These are phyloP conservation scores for Trypoxylus dichotomus DNA, from an alignment of 1,140 invertebrate genomes.

Conservation along the genomic window DNA sequence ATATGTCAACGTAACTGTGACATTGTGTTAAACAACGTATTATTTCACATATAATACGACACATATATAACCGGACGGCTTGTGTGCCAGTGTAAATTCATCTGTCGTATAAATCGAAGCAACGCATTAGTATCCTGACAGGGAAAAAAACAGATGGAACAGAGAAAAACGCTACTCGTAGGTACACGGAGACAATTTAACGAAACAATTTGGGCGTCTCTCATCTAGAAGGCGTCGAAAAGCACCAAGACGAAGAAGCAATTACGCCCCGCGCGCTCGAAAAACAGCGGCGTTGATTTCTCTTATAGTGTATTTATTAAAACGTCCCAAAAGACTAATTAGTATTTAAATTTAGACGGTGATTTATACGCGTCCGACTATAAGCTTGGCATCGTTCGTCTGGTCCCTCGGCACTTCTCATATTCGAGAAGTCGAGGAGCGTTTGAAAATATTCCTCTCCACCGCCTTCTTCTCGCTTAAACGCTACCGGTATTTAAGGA, in stretches of 20 bases:
- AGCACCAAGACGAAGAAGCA: background rate
- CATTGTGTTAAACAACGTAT: too few relatives aligned
- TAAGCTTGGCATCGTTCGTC: background rate
- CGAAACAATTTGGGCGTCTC: conserved; percentile 4
- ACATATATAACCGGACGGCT: too few relatives aligned
- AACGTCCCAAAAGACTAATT: conserved; percentile 30
- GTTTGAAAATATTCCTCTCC: conserved; percentile 18
- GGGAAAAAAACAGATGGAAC: background rate
- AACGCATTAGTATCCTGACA: background rate
- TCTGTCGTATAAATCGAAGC: conserved; percentile 8
- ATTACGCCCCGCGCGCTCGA: background rate
- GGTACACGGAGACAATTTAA: conserved; percentile 3
- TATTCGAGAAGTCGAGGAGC: background rate
- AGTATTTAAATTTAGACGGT: conserved; percentile 28
- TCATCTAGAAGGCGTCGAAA: background rate
- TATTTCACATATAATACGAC: too few relatives aligned
- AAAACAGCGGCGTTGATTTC: conserved; percentile 20
- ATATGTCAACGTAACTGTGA: too few relatives aligned
- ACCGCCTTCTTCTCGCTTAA: conserved; percentile 5
- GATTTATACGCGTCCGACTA: background rate
- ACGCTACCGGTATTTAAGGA: conserved; percentile 32
- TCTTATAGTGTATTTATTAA: conserved; percentile 25
- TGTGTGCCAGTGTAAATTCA: too few relatives aligned
- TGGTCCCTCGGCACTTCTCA: background rate
- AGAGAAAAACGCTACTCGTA: background rate